phyloP scores from a whole-genome alignment of 1,140 invertebrate genomes.

The Tribolium madens region DNA sequence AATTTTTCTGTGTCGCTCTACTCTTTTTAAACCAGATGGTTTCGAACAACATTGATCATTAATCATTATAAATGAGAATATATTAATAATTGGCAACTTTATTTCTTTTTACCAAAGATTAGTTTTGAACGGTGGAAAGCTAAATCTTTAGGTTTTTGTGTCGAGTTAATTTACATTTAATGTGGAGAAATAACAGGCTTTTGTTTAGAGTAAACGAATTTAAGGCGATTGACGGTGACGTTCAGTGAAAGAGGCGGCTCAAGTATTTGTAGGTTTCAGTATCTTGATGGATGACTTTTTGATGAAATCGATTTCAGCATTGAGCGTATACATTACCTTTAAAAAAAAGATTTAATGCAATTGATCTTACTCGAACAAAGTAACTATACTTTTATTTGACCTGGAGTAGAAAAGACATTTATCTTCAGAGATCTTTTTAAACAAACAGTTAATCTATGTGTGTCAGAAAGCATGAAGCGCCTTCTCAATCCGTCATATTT shows the following conservation, averaged over 20 bases:
- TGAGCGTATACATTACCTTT: slow-evolving; percentile 6
- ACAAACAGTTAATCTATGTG: background rate
- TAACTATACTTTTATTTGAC: background rate
- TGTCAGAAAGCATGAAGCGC: background rate
- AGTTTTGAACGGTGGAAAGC: background rate
- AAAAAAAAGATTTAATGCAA: background rate
- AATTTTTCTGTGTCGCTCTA: too few species aligned
- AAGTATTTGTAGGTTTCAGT: slow-evolving; percentile 19
- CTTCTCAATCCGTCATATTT: background rate
- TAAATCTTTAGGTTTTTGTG: background rate
- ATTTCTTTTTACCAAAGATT: background rate
- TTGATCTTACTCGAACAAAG: background rate
- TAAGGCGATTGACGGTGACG: slow-evolving; percentile 5
- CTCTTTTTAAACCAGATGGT: too few species aligned
- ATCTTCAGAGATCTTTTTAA: background rate
- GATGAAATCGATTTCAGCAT: slow-evolving; percentile 19
- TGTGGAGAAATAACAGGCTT: background rate
- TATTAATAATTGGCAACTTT: too few species aligned
- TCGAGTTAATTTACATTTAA: slow-evolving; percentile 8
- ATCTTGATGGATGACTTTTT: slow-evolving; percentile 29
- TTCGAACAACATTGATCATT: too few species aligned
- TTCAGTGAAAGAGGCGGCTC: slow-evolving; percentile 21
- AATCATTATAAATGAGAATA: too few species aligned
- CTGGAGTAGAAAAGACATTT: background rate
- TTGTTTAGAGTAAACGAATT: slow-evolving; percentile 14